Conservation (phyloP, 1,140 invertebrate species). For the Glomeris maerens region DNA sequence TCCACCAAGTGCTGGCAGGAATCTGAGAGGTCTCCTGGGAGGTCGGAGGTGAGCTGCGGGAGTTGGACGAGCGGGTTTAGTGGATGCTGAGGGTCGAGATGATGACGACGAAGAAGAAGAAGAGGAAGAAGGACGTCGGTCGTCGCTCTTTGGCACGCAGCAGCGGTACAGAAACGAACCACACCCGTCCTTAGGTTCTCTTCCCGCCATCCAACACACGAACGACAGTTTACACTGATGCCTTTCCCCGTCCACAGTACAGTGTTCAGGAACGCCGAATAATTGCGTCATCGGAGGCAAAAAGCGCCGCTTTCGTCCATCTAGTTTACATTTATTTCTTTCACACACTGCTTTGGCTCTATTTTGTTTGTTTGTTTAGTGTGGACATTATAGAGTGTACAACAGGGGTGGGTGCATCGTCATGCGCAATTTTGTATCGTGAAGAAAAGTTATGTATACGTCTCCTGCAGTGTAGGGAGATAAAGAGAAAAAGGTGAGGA, state of each 20-base stretch:
- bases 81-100: no score
- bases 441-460: conserved; percentile 1
- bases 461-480: no score
- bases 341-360: background rate
- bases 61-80: no score
- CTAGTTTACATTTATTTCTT: background rate
- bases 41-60: no score
- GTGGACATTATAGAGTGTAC: background rate
- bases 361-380: background rate
- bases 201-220: conserved; percentile 78
- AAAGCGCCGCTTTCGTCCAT: conserved; percentile 2
- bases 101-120: no score
- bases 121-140: no score
- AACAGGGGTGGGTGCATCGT: no score
- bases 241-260: conserved; percentile 36
- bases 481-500: no score
- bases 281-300: conserved; percentile 2
- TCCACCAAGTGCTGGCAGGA: no score
- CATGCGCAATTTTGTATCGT: no score
- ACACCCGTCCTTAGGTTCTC: conserved; percentile 69
- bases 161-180: conserved; percentile 72
- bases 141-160: conserved; percentile 35
- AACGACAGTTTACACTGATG: conserved; percentile 83
- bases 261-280: conserved; percentile 8
- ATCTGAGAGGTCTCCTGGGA: no score